phyloP scores from a whole-genome alignment of 2,797 vertebrate species.

The Darevskia nairensis region DNA sequence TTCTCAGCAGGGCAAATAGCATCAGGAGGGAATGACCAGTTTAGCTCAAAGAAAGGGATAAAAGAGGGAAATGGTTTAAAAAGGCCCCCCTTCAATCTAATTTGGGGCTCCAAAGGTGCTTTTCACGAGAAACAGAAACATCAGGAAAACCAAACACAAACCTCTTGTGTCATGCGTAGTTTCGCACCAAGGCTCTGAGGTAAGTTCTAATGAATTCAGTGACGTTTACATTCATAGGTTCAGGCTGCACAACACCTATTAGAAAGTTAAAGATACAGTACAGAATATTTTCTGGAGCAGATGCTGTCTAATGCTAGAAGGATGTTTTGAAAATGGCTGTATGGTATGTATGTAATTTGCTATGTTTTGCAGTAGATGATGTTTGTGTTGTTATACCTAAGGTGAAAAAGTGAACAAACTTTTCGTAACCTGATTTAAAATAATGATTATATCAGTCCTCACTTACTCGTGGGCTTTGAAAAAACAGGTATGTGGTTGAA shows the following conservation, averaged over 20 bases:
- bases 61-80: background rate
- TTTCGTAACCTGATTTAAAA: background rate
- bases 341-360: background rate
- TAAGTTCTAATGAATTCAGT: background rate
- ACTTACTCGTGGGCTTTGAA: background rate
- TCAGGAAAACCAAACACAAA: background rate
- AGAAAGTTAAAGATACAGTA: background rate
- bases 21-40: too few relatives aligned
- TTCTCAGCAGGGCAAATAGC: background rate
- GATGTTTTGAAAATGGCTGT: background rate
- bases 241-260: background rate
- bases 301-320: background rate
- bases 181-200: background rate
- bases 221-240: background rate
- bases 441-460: background rate
- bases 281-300: background rate
- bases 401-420: background rate
- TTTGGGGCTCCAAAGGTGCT: background rate
- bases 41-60: background rate
- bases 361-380: background rate
- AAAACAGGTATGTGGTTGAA: background rate
- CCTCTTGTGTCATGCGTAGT: background rate
- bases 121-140: background rate
- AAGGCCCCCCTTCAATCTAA: background rate
- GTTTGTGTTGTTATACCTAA: background rate